Conservation (phyloP, 2,888 invertebrate genomes). For the Drosophila greeni region DNA sequence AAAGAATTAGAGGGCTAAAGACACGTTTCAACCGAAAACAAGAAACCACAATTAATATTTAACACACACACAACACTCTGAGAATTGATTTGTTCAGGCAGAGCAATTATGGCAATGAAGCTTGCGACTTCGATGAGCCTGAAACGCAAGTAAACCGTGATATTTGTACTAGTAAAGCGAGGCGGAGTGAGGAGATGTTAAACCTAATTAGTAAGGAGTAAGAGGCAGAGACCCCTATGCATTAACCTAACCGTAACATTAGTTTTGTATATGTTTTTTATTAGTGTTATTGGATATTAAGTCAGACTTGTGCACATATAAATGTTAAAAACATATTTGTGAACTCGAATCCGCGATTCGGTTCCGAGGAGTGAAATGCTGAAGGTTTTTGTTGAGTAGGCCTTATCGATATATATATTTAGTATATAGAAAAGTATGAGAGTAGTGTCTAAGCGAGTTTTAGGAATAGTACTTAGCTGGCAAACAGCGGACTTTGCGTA, state of each 20-base stretch:
- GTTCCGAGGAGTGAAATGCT: slow-evolving; percentile 20
- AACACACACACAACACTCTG: slow-evolving; percentile 28
- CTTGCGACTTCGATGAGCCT: slow-evolving; percentile 50
- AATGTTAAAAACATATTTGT: slow-evolving; percentile 65
- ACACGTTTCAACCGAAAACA: slow-evolving; percentile 25
- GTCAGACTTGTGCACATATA: slow-evolving; percentile 73
- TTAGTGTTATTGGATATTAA: slow-evolving; percentile 67
- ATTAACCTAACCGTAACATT: slow-evolving; percentile 37
- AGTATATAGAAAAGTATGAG: slow-evolving; percentile 2
- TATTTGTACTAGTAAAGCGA: slow-evolving; percentile 76
- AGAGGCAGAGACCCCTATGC: slow-evolving; percentile 17
- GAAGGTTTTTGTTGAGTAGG: slow-evolving; percentile 46
- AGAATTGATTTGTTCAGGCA: slow-evolving; percentile 38
- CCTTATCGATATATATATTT: slow-evolving; percentile 33
- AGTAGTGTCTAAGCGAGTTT: slow-evolving; percentile 15
- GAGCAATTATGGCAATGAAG: slow-evolving; percentile 42
- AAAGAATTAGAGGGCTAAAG: slow-evolving; percentile 20
- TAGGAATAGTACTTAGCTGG: slow-evolving; percentile 18
- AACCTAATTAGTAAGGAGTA: slow-evolving; percentile 38
- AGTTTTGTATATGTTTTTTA: slow-evolving; percentile 71
- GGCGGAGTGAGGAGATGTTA: slow-evolving; percentile 32
- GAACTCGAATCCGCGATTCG: slow-evolving; percentile 11
- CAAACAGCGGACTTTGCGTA: slow-evolving; percentile 21
- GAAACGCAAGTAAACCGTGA: slow-evolving; percentile 69
- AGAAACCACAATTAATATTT: slow-evolving; percentile 23